These are phyloP conservation scores for Dendrolimus houi DNA, from an alignment of 2,888 invertebrate genomes.

Conservation along the genomic window DNA sequence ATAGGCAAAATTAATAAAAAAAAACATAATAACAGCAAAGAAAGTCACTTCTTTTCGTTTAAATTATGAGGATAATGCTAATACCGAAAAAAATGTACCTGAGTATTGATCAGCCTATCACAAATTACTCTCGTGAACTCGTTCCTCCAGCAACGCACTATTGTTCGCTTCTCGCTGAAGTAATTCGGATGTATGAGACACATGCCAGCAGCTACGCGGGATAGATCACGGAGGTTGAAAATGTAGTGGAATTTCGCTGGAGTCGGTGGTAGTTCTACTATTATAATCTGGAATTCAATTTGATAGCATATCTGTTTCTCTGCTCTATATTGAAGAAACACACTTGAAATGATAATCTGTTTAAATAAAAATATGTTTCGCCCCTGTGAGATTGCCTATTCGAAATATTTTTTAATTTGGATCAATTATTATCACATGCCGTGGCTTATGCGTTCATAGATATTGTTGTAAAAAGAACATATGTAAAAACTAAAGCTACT, in stretches of 20 bases:
- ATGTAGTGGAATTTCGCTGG: slow-evolving; percentile 97
- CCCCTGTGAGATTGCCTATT: no score
- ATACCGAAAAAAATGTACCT: slow-evolving; percentile 24
- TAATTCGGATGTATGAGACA: slow-evolving; percentile 83
- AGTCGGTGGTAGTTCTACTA: slow-evolving; percentile 89
- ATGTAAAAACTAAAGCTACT: no score
- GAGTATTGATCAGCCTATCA: slow-evolving; percentile 86
- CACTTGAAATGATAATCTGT: no score
- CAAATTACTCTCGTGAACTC: slow-evolving; percentile 92
- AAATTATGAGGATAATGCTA: background rate
- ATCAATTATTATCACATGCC: no score
- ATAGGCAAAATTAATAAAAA: no score
- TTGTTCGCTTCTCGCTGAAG: slow-evolving; percentile 80
- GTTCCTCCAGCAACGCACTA: slow-evolving; percentile 93
- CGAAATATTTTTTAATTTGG: no score
- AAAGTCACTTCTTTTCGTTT: background rate
- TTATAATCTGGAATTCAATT: slow-evolving; percentile 72
- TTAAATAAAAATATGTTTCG: no score
- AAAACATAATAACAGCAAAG: no score
- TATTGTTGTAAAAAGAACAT: no score
- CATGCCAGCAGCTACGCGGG: slow-evolving; percentile 88
- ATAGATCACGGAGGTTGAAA: slow-evolving; percentile 94
- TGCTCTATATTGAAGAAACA: no score
- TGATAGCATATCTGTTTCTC: no score
- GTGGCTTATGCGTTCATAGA: no score